A percentile compares a stretch with the other conserved stretches of the same genome.
These are phyloP conservation scores for Diabrotica balteata DNA, from an alignment of 2,888 invertebrate genomes.

Conservation along the genomic window DNA sequence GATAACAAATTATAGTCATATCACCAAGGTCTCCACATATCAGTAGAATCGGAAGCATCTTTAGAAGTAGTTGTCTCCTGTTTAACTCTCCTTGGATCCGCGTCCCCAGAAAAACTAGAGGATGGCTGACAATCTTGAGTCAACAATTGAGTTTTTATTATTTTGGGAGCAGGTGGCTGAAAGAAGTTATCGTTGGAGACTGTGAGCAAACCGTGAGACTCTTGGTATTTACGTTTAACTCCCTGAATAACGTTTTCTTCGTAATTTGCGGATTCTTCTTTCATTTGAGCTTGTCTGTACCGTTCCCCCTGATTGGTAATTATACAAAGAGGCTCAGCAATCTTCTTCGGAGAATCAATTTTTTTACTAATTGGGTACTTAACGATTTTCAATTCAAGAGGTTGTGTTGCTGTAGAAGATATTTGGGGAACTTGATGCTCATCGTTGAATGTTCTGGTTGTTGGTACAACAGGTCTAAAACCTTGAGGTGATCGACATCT, in stretches of 20 bases:
- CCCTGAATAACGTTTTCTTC: conserved; percentile 54
- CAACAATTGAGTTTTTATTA: conserved; percentile 40
- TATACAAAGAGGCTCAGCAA: conserved; percentile 54
- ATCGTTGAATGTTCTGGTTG: conserved; percentile 39
- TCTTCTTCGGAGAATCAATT: conserved; percentile 44
- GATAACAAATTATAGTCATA: background rate
- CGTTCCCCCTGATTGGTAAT: conserved; percentile 58
- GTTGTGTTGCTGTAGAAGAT: conserved; percentile 45
- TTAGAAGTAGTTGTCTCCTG: conserved; percentile 27
- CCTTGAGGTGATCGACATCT: conserved; percentile 49
- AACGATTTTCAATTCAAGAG: conserved; percentile 52
- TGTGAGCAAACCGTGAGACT: conserved; percentile 44
- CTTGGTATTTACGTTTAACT: conserved; percentile 48
- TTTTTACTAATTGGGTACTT: conserved; percentile 54
- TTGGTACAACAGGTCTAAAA: conserved; percentile 51
- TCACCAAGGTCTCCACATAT: conserved; percentile 61
- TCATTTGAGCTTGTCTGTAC: conserved; percentile 54
- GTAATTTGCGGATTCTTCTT: conserved; percentile 51
- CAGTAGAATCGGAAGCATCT: conserved; percentile 42
- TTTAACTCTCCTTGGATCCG: conserved; percentile 11
- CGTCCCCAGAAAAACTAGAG: conserved; percentile 12
- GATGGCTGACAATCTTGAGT: conserved; percentile 25
- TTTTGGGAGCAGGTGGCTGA: conserved; percentile 42
- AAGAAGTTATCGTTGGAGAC: conserved; percentile 38
- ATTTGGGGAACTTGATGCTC: conserved; percentile 52